Percentiles rank a stretch among this genome's conserved stretches.
Evolutionary conservation across 2,797 vertebrate genomes (phyloP).

Genomic region (Allobates femoralis): DNA sequence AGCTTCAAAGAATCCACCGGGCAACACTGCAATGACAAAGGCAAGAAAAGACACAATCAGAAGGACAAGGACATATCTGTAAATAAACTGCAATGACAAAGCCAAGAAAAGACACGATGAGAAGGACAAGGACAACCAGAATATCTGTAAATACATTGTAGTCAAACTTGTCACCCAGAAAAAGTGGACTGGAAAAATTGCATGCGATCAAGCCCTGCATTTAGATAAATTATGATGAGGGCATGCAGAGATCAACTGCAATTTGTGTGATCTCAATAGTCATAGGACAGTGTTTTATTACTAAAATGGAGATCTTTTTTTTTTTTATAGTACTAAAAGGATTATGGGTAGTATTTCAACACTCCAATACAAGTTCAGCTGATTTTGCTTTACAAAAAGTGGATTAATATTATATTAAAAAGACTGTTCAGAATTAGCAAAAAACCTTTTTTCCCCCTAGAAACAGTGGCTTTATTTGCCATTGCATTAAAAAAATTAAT

Average conservation of each 20-base stretch:
- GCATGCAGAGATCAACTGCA: neutral
- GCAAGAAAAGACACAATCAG: conserved; percentile 46
- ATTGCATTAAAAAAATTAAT: too few species aligned
- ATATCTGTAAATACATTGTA: neutral
- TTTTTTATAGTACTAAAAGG: too few species aligned
- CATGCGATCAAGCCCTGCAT: too few species aligned
- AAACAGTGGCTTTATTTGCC: too few species aligned
- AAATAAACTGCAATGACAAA: neutral
- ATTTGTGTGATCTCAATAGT: neutral
- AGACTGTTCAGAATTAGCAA: too few species aligned
- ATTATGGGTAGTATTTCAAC: too few species aligned
- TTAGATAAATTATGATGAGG: neutral
- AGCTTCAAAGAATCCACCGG: conserved; percentile 91
- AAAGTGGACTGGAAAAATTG: neutral
- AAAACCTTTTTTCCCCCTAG: too few species aligned
- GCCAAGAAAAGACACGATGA: conserved; percentile 52
- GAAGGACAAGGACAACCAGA: neutral
- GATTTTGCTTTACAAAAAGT: too few species aligned
- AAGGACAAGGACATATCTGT: neutral
- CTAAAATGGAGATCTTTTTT: too few species aligned
- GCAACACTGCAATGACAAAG: conserved; percentile 84
- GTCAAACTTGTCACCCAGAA: neutral
- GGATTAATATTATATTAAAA: too few species aligned
- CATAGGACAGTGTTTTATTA: too few species aligned
- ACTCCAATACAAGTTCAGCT: too few species aligned